phyloP scores from a whole-genome alignment of 1,140 invertebrate species.

The Heliconius melpomene region DNA sequence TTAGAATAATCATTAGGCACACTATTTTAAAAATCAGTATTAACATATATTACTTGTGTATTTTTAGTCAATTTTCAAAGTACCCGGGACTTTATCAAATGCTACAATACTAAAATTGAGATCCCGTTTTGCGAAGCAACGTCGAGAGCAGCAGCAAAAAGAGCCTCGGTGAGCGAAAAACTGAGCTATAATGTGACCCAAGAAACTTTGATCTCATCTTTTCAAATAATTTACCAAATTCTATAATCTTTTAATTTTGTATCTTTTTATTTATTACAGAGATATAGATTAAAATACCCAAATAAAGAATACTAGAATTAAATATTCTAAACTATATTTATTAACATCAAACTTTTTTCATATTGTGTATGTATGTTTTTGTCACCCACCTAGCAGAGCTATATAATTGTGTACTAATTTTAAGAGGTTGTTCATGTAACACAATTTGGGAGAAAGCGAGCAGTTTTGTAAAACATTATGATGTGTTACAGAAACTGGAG shows the following conservation, averaged over 20 bases:
- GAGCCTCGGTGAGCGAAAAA: constrained; percentile 60
- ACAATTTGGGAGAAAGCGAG: too few relatives aligned
- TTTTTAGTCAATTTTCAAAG: constrained; percentile 89
- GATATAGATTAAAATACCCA: not conserved
- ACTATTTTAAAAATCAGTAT: too few relatives aligned
- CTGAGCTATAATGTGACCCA: constrained; percentile 18
- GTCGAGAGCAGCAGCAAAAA: constrained; percentile 75
- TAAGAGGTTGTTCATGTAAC: too few relatives aligned
- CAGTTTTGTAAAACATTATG: too few relatives aligned
- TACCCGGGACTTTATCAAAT: constrained; percentile 87
- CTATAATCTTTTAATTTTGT: constrained; percentile 19
- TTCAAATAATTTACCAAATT: constrained; percentile 57
- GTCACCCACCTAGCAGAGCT: not conserved
- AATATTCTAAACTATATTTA: not conserved
- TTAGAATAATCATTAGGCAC: too few relatives aligned
- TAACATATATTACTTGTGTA: not conserved
- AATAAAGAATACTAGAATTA: not conserved
- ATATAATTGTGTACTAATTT: not conserved
- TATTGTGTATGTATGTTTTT: not conserved
- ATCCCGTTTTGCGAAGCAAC: constrained; percentile 81
- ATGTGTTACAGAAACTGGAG: too few relatives aligned
- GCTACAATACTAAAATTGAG: constrained; percentile 84
- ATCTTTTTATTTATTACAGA: too few relatives aligned
- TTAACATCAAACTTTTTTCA: not conserved
- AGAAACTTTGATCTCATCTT: constrained; percentile 62